Percentiles rank a stretch among this genome's conserved stretches.
phyloP scores from a whole-genome alignment of 2,888 invertebrate species.

The Eupeodes latifasciatus region DNA sequence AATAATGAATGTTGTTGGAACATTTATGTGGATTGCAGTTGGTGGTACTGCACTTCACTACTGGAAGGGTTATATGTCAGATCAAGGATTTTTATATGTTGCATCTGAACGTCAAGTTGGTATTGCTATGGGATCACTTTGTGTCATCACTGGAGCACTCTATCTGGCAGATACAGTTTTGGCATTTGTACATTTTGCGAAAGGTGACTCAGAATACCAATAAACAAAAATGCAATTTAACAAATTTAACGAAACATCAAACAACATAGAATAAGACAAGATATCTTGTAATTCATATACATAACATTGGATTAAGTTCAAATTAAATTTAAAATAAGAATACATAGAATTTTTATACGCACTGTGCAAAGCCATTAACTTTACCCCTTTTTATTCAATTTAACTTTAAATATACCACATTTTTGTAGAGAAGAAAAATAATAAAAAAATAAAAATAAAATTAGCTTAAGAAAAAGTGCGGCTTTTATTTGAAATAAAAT shows the following conservation, averaged over 20 bases:
- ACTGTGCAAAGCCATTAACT: neutral
- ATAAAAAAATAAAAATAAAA: neutral
- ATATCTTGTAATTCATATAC: constrained; percentile 17
- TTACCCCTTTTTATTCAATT: constrained; percentile 12
- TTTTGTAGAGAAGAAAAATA: neutral
- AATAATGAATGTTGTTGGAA: constrained; percentile 94
- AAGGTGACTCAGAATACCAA: constrained; percentile 84
- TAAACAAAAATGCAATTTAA: constrained; percentile 25
- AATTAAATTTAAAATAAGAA: constrained; percentile 60
- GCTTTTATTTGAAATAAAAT: constrained; percentile 26
- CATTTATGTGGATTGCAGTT: constrained; percentile 93
- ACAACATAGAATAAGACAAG: constrained; percentile 43
- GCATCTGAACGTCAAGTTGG: constrained; percentile 92
- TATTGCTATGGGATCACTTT: constrained; percentile 91
- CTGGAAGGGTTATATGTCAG: constrained; percentile 94
- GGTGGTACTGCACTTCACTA: constrained; percentile 95
- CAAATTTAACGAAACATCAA: neutral
- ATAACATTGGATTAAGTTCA: constrained; percentile 59
- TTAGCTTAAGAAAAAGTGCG: constrained; percentile 25
- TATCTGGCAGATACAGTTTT: constrained; percentile 92
- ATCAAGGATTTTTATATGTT: constrained; percentile 90
- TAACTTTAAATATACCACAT: neutral
- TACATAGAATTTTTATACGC: neutral
- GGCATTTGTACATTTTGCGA: constrained; percentile 90
- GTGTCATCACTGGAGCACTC: constrained; percentile 91